Evolutionary conservation across 2,888 invertebrate species (phyloP).

Genomic region (Eretmocerus hayati): DNA sequence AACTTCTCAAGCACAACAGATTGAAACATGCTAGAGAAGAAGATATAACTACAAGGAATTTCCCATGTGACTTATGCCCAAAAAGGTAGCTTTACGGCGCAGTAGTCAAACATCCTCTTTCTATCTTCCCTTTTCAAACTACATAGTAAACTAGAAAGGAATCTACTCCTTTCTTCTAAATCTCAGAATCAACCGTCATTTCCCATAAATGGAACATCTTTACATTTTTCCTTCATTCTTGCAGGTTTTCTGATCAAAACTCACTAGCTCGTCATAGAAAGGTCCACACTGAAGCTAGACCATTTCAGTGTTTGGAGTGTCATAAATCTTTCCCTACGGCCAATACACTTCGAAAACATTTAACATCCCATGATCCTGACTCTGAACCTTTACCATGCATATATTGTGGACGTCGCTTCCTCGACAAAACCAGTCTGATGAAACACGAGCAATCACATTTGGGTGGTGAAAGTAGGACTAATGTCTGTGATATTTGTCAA

Average conservation of each 20-base stretch:
- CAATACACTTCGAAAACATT: conserved; percentile 45
- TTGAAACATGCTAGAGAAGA: conserved; percentile 45
- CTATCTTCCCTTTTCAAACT: too few species aligned
- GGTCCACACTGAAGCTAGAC: conserved; percentile 40
- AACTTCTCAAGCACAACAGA: conserved; percentile 43
- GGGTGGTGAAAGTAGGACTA: conserved; percentile 42
- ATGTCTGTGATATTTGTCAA: conserved; percentile 51
- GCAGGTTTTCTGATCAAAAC: conserved; percentile 43
- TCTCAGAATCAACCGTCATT: too few species aligned
- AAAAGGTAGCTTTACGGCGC: too few species aligned
- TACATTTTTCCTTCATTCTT: background rate
- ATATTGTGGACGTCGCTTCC: conserved; percentile 45
- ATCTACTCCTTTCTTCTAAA: too few species aligned
- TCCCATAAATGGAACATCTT: too few species aligned
- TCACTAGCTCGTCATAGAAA: conserved; percentile 42
- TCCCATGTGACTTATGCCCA: conserved; percentile 44
- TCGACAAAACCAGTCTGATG: conserved; percentile 43
- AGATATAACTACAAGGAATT: conserved; percentile 43
- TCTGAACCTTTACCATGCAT: conserved; percentile 45
- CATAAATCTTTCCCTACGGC: conserved; percentile 46
- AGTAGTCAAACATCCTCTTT: too few species aligned
- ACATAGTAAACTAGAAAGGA: too few species aligned
- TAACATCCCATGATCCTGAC: conserved; percentile 44
- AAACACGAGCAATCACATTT: conserved; percentile 48
- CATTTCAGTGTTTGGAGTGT: conserved; percentile 45